These are phyloP conservation scores for Salvelinus namaycush DNA, from an alignment of 2,113 vertebrate genomes.

Conservation along the genomic window DNA sequence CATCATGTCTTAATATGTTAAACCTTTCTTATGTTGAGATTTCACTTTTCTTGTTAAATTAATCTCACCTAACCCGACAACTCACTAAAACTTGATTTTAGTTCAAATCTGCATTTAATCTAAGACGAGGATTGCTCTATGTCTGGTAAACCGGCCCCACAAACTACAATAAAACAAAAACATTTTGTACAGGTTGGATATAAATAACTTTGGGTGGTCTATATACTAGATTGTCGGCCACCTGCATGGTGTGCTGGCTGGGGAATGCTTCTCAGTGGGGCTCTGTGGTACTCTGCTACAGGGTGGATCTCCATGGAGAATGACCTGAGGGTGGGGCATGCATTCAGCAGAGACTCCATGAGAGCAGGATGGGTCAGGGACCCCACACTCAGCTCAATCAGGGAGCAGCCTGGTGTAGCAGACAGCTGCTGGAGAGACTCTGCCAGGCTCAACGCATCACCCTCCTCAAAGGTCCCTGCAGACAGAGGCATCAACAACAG, in stretches of 20 bases:
- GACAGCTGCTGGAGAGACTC: slow-evolving; percentile 19
- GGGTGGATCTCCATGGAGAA: slow-evolving; percentile 24
- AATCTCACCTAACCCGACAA: too few species aligned
- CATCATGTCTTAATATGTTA: too few species aligned
- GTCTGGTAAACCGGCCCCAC: too few species aligned
- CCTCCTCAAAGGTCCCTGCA: slow-evolving; percentile 15
- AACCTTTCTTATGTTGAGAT: too few species aligned
- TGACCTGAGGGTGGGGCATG: slow-evolving; percentile 14
- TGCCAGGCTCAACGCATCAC: slow-evolving; percentile 14
- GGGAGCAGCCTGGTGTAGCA: slow-evolving; percentile 8
- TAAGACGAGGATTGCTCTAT: too few species aligned
- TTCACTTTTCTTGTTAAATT: too few species aligned
- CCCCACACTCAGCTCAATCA: slow-evolving; percentile 12
- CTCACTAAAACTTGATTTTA: too few species aligned
- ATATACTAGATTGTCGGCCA: too few species aligned
- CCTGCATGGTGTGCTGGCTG: neutral
- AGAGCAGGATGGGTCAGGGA: neutral
- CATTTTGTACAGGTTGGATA: too few species aligned
- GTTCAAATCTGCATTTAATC: too few species aligned
- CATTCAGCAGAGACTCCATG: slow-evolving; percentile 17
- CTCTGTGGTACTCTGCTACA: neutral
- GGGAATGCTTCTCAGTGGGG: neutral
- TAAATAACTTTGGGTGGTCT: too few species aligned
- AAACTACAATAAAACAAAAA: too few species aligned
- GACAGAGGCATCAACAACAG: neutral